These are phyloP conservation scores for Pempheris klunzingeri DNA, from an alignment of 2,797 vertebrate genomes.

Conservation along the genomic window DNA sequence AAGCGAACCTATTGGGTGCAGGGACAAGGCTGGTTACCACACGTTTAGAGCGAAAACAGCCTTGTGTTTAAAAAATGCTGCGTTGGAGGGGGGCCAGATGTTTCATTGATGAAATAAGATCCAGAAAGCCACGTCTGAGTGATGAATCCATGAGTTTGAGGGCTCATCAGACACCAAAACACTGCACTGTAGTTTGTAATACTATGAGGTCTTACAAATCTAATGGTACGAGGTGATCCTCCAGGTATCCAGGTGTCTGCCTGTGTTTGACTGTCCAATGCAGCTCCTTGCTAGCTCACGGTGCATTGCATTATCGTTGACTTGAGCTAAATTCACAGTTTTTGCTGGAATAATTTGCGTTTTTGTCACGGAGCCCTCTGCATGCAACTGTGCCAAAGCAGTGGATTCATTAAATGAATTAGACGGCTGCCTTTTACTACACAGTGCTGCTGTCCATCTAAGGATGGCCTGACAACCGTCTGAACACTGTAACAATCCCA, in stretches of 20 bases:
- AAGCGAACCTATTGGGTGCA: constrained; percentile 19
- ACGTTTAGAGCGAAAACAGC: constrained; percentile 12
- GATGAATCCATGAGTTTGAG: constrained; percentile 10
- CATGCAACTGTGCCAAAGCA: background rate
- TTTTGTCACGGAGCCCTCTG: too few species aligned
- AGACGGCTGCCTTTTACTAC: background rate
- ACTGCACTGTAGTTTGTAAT: background rate
- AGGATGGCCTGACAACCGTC: background rate
- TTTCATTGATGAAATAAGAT: background rate
- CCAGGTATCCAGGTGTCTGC: background rate
- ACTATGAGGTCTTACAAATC: background rate
- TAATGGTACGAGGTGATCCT: background rate
- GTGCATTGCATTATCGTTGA: background rate
- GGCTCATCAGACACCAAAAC: background rate
- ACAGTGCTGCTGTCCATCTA: constrained; percentile 3
- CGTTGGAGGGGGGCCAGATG: background rate
- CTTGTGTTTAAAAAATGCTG: background rate
- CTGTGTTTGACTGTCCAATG: background rate
- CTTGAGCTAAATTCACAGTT: background rate
- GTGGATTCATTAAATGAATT: background rate
- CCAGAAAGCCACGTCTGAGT: background rate
- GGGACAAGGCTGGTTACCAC: constrained; percentile 18
- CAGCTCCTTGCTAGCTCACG: background rate
- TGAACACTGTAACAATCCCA: background rate
- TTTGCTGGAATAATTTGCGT: background rate